A percentile compares a stretch with the other conserved stretches of the same genome.
Evolutionary conservation across 64 coral and sea anemone genomes (phyloP).

Genomic region (Pachyseris speciosa): DNA sequence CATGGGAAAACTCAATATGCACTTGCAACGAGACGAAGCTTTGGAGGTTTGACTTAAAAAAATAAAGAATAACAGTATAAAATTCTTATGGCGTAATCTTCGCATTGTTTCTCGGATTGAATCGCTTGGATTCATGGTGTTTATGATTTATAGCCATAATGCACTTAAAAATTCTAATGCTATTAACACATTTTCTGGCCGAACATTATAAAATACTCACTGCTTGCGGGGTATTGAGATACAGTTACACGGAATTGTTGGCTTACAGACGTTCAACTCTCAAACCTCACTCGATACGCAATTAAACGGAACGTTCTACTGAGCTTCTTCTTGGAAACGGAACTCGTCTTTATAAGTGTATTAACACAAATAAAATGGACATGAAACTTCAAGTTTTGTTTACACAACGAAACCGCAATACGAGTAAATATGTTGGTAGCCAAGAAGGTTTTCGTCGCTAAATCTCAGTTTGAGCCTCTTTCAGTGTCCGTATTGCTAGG

Average conservation of each 20-base stretch:
- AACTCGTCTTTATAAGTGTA: not conserved
- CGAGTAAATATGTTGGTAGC: not conserved
- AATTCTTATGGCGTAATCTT: not conserved
- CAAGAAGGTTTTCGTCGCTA: not conserved
- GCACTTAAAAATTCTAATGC: slow-evolving; percentile 36
- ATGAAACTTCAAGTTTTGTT: slow-evolving; percentile 12
- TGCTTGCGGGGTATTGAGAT: not conserved
- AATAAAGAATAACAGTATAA: slow-evolving; percentile 22
- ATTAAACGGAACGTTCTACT: not conserved
- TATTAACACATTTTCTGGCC: slow-evolving; percentile 30
- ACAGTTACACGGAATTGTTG: not conserved
- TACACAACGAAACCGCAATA: not conserved
- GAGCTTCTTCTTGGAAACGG: not conserved
- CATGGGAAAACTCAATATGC: too few species aligned
- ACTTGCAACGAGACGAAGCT: too few species aligned
- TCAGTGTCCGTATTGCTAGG: too few species aligned
- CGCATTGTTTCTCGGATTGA: not conserved
- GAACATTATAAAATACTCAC: not conserved
- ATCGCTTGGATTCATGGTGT: not conserved
- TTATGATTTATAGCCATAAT: slow-evolving; percentile 31
- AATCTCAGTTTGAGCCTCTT: not conserved
- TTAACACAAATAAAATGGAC: not conserved
- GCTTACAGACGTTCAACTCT: not conserved
- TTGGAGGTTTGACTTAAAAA: not conserved
- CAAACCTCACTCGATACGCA: not conserved